phyloP scores from a whole-genome alignment of 2,113 vertebrate species.

The Syngnathoides biaculeatus region DNA sequence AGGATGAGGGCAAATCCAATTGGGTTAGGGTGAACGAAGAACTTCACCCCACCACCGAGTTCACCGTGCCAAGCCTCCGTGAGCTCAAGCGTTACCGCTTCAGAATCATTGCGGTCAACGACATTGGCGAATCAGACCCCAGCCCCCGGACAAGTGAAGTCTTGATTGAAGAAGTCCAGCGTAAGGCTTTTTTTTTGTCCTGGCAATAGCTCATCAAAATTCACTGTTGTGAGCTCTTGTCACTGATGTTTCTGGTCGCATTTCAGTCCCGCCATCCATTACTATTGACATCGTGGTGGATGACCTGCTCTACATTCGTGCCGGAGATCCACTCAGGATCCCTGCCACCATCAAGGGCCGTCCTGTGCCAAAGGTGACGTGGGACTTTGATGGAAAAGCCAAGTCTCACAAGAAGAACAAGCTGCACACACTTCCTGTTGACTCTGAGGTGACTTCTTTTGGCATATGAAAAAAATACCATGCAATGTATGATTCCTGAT shows the following conservation, averaged over 20 bases:
- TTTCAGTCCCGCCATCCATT: slow-evolving; percentile 84
- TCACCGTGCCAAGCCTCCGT: slow-evolving; percentile 85
- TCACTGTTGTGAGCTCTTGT: background rate
- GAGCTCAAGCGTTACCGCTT: slow-evolving; percentile 91
- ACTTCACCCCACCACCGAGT: slow-evolving; percentile 84
- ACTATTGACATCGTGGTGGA: slow-evolving; percentile 82
- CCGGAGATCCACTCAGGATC: slow-evolving; percentile 88
- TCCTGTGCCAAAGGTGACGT: slow-evolving; percentile 88
- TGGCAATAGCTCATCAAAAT: background rate
- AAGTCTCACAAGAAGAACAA: slow-evolving; percentile 87
- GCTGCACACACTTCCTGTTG: slow-evolving; percentile 86
- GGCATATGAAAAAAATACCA: background rate
- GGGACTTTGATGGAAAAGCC: slow-evolving; percentile 94
- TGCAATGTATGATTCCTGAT: background rate
- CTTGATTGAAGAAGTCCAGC: slow-evolving; percentile 83
- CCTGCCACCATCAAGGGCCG: slow-evolving; percentile 87
- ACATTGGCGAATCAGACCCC: slow-evolving; percentile 93
- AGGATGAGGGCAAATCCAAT: slow-evolving; percentile 84
- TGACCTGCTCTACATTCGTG: slow-evolving; percentile 82
- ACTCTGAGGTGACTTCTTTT: slow-evolving; percentile 63
- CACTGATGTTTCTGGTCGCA: background rate
- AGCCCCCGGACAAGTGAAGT: slow-evolving; percentile 88
- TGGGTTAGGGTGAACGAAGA: slow-evolving; percentile 91
- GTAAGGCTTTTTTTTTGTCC: slow-evolving; percentile 61
- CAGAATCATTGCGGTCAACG: slow-evolving; percentile 94